Evolutionary conservation across 2,113 vertebrate species (phyloP).

Genomic region (Catharus minimus): DNA sequence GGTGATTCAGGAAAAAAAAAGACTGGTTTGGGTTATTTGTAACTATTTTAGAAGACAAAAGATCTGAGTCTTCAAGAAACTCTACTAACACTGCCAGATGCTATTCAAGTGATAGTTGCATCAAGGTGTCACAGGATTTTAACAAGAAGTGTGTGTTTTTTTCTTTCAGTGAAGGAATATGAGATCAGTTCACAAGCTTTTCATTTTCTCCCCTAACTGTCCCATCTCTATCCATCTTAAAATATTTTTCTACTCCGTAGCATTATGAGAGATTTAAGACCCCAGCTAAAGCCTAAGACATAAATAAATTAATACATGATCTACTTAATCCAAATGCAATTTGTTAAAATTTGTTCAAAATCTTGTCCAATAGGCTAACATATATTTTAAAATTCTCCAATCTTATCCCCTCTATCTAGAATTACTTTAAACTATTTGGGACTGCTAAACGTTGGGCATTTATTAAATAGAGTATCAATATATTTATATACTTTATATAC

Average conservation of each 20-base stretch:
- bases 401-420: background rate
- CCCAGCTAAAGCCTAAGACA: background rate
- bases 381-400: background rate
- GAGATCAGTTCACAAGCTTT: background rate
- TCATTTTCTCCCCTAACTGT: background rate
- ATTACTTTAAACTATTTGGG: background rate
- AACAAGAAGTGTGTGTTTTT: background rate
- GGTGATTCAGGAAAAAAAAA: background rate
- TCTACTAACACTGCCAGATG: background rate
- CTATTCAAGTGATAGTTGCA: background rate
- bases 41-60: conserved; percentile 2
- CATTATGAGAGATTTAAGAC: conserved; percentile 10
- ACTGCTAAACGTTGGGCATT: background rate
- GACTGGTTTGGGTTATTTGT: background rate
- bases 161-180: background rate
- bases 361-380: background rate
- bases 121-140: background rate
- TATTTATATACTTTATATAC: background rate
- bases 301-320: background rate
- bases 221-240: background rate
- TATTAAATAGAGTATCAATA: background rate
- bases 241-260: background rate
- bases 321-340: conserved; percentile 26
- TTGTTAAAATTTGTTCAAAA: background rate
- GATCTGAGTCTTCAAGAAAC: background rate